Evolutionary conservation across 2,113 vertebrate genomes (phyloP).

Genomic region (Colossoma macropomum): DNA sequence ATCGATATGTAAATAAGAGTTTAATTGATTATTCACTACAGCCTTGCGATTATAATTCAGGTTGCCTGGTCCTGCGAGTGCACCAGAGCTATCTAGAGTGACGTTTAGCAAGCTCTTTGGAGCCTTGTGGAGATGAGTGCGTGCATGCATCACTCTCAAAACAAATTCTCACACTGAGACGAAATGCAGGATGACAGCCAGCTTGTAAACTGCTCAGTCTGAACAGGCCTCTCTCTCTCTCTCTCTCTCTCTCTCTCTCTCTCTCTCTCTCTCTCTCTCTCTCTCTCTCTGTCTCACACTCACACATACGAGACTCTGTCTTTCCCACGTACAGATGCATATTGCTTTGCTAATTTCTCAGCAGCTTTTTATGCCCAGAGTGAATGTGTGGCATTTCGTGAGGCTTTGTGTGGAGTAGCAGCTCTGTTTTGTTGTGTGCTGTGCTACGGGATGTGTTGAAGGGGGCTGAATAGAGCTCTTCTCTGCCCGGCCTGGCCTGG

Average conservation of each 20-base stretch:
- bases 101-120: constrained; percentile 53
- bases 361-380: background rate
- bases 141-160: constrained; percentile 46
- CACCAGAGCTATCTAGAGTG: constrained; percentile 59
- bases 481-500: background rate
- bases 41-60: constrained; percentile 58
- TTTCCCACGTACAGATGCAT: background rate
- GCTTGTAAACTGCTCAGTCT: constrained; percentile 45
- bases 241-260: background rate
- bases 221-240: constrained; percentile 44
- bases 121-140: constrained; percentile 41
- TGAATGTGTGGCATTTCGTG: background rate
- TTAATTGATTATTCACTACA: background rate
- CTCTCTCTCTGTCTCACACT: constrained; percentile 10
- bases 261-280: background rate
- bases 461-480: background rate
- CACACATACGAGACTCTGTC: background rate
- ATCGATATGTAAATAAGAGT: background rate
- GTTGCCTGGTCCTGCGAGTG: constrained; percentile 28
- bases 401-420: background rate
- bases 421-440: background rate
- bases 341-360: background rate
- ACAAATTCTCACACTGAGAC: constrained; percentile 65
- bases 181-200: constrained; percentile 63
- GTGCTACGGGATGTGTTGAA: background rate